A percentile compares a stretch with the other conserved stretches of the same genome.
These are phyloP conservation scores for Macrotrachela quadricornifera DNA, from an alignment of 1,140 invertebrate genomes.

Conservation along the genomic window DNA sequence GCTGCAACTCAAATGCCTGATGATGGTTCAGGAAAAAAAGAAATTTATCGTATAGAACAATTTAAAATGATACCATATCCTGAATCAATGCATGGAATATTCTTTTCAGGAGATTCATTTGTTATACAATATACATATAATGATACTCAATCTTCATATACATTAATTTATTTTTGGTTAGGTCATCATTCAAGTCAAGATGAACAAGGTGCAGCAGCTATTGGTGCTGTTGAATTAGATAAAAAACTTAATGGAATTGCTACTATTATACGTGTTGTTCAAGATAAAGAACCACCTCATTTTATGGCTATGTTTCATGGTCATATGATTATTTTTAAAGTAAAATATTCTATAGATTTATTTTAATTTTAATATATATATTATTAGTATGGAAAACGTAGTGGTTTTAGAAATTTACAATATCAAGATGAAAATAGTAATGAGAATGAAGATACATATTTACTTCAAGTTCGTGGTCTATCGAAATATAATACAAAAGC, in stretches of 20 bases:
- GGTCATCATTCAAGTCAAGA: slow-evolving; percentile 41
- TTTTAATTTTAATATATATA: neutral
- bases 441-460: slow-evolving; percentile 42
- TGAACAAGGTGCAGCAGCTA: slow-evolving; percentile 42
- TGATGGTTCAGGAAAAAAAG: slow-evolving; percentile 57
- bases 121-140: slow-evolving; percentile 56
- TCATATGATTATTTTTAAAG: slow-evolving; percentile 46
- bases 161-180: slow-evolving; percentile 11
- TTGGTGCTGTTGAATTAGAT: slow-evolving; percentile 42
- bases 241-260: slow-evolving; percentile 37
- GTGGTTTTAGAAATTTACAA: slow-evolving; percentile 3
- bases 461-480: slow-evolving; percentile 56
- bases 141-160: no score
- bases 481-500: slow-evolving; percentile 49
- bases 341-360: slow-evolving; percentile 7
- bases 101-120: slow-evolving; percentile 64
- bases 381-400: slow-evolving; percentile 17
- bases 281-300: slow-evolving; percentile 26
- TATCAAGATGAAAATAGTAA: slow-evolving; percentile 15
- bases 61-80: slow-evolving; percentile 40
- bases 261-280: slow-evolving; percentile 47
- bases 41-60: slow-evolving; percentile 20
- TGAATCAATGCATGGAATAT: slow-evolving; percentile 45
- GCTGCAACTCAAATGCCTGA: slow-evolving; percentile 66
- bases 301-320: slow-evolving; percentile 40